Conservation (phyloP, 1,140 invertebrate genomes). For the Venustaconcha ellipsiformis region DNA sequence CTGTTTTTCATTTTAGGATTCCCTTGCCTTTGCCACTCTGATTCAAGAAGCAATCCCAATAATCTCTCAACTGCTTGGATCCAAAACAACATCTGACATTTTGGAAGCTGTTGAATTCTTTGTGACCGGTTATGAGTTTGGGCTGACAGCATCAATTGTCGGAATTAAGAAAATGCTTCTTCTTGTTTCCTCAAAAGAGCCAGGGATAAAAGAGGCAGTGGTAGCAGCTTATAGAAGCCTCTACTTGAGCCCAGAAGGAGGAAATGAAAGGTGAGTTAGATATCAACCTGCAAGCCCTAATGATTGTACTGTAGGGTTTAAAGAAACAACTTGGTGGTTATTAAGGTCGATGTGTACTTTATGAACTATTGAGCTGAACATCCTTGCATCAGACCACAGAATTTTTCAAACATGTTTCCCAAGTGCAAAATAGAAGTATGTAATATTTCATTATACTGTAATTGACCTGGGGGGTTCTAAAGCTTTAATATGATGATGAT, state of each 20-base stretch:
- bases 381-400: too few relatives aligned
- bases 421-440: too few relatives aligned
- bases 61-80: constrained; percentile 80
- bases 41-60: constrained; percentile 79
- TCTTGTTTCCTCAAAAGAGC: constrained; percentile 80
- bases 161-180: constrained; percentile 83
- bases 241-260: constrained; percentile 71
- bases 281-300: neutral
- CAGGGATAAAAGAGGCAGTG: constrained; percentile 75
- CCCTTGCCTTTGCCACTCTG: constrained; percentile 76
- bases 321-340: too few relatives aligned
- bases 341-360: too few relatives aligned
- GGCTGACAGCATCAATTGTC: constrained; percentile 77
- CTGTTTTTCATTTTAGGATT: constrained; percentile 72
- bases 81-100: constrained; percentile 81
- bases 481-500: too few relatives aligned
- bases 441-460: too few relatives aligned
- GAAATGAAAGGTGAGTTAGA: constrained; percentile 49
- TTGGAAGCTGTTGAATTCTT: constrained; percentile 88
- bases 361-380: too few relatives aligned
- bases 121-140: constrained; percentile 80
- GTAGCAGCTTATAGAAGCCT: constrained; percentile 76
- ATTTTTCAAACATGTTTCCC: too few relatives aligned
- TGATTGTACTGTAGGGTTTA: neutral
- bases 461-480: too few relatives aligned